These are phyloP conservation scores for Scyliorhinus canicula DNA, from an alignment of 2,797 vertebrate genomes.

Conservation along the genomic window DNA sequence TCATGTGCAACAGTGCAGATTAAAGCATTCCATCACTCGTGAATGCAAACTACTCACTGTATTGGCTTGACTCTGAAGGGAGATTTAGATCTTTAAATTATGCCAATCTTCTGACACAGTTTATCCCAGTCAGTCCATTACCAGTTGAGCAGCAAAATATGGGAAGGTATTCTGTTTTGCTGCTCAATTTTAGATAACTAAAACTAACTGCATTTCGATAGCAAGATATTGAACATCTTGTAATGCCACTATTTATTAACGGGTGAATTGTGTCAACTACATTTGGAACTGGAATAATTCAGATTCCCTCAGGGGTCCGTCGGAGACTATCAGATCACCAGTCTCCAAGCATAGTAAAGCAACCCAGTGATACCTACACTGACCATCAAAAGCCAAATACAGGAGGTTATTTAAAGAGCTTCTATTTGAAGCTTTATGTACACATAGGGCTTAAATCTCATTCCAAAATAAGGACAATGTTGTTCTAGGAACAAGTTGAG, in stretches of 20 bases:
- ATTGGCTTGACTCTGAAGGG: conserved; percentile 14
- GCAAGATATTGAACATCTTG: neutral
- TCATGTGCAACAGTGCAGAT: conserved; percentile 23
- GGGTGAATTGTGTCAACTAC: neutral
- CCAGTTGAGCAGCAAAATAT: neutral
- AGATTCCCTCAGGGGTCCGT: neutral
- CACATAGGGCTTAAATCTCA: neutral
- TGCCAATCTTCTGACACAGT: neutral
- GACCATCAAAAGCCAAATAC: neutral
- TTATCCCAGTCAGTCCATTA: conserved; percentile 3
- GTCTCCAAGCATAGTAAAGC: neutral
- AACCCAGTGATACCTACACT: neutral
- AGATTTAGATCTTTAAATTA: conserved; percentile 33
- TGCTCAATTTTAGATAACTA: neutral
- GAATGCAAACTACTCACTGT: conserved; percentile 6
- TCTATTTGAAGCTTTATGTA: neutral
- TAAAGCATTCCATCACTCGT: conserved; percentile 9
- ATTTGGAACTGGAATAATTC: neutral
- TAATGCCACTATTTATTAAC: neutral
- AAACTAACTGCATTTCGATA: neutral
- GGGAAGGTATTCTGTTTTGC: neutral
- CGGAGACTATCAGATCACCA: neutral
- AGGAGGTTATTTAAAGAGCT: neutral
- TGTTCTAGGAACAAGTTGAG: neutral
- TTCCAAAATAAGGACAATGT: neutral